Evolutionary conservation across 2,113 vertebrate species (phyloP).

Genomic region (Thamnophis sirtalis): DNA sequence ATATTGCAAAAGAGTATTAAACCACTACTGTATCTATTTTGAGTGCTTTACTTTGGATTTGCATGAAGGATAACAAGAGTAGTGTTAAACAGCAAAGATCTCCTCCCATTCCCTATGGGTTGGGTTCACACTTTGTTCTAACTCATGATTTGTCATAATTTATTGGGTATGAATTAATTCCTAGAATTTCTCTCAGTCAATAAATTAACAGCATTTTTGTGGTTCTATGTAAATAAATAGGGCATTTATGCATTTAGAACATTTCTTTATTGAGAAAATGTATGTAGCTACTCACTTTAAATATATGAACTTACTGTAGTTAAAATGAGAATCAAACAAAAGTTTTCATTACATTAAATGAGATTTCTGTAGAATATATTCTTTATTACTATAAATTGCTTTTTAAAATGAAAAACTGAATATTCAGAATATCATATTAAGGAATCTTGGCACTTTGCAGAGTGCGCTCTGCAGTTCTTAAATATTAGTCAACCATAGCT

Average conservation of each 20-base stretch:
- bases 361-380: neutral
- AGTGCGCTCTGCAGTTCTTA: neutral
- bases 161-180: neutral
- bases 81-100: neutral
- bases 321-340: neutral
- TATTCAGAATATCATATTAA: neutral
- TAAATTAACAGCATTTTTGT: neutral
- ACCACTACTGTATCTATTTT: neutral
- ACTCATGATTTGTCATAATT: neutral
- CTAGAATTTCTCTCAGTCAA: neutral
- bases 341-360: neutral
- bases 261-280: neutral
- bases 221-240: neutral
- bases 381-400: neutral
- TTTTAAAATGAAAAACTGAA: neutral
- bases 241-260: neutral
- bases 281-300: neutral
- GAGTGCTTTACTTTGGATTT: neutral
- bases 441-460: neutral
- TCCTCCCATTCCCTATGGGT: neutral
- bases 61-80: neutral
- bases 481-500: neutral
- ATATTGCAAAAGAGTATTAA: neutral
- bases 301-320: neutral
- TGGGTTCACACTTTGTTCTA: neutral